A percentile compares a stretch with the other conserved stretches of the same genome.
phyloP scores from a whole-genome alignment of 1,140 invertebrate species.

The Aphaenogaster floridana region DNA sequence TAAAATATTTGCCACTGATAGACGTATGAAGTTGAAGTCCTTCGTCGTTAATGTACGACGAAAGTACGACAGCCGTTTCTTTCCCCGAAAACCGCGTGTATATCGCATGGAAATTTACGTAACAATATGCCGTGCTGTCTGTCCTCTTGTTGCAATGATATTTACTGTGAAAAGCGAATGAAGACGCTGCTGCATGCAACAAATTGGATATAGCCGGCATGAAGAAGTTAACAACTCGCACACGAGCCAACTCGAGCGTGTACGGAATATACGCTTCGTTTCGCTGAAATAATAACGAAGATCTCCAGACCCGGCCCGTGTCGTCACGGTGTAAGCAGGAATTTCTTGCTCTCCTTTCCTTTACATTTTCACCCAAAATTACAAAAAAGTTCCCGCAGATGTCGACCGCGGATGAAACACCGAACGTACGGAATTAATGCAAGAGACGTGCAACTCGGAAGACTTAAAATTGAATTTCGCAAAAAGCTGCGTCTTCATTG shows the following conservation, averaged over 20 bases:
- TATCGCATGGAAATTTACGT: slow-evolving; percentile 47
- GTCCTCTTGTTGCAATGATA: slow-evolving; percentile 51
- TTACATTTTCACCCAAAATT: slow-evolving; percentile 64
- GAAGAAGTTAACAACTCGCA: slow-evolving; percentile 64
- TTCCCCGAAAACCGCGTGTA: not conserved
- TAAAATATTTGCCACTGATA: not conserved
- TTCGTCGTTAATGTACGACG: not conserved
- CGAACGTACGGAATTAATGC: slow-evolving; percentile 21
- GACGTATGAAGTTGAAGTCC: not conserved
- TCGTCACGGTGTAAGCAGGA: slow-evolving; percentile 64
- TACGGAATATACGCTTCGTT: slow-evolving; percentile 61
- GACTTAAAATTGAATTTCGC: not conserved
- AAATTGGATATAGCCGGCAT: slow-evolving; percentile 55
- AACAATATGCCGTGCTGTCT: slow-evolving; percentile 24
- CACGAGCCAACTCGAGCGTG: slow-evolving; percentile 65
- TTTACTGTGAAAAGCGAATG: slow-evolving; percentile 65
- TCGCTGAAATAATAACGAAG: slow-evolving; percentile 68
- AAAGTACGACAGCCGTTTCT: not conserved
- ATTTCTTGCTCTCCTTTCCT: slow-evolving; percentile 63
- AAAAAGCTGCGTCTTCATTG: slow-evolving; percentile 10
- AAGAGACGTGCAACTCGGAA: not conserved
- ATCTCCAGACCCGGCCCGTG: slow-evolving; percentile 41
- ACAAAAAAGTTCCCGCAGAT: slow-evolving; percentile 33
- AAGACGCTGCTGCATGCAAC: slow-evolving; percentile 58
- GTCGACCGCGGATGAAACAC: not conserved